These are phyloP conservation scores for Macrobrachium nipponense DNA, from an alignment of 1,140 invertebrate species.

Conservation along the genomic window DNA sequence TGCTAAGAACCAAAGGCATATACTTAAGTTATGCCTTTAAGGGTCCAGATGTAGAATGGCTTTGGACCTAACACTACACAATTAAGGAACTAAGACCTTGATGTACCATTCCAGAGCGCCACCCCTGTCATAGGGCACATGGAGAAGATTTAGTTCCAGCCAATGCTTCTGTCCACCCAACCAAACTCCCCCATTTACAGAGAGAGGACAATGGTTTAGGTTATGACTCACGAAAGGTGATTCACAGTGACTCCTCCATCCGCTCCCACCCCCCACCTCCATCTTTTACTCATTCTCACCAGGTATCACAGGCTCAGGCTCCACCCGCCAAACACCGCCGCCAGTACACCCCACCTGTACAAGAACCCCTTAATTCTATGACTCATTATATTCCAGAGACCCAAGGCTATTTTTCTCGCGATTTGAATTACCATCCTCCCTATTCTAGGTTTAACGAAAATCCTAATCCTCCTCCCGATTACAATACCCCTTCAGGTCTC, in stretches of 20 bases:
- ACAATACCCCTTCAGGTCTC: conserved; percentile 21
- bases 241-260: background rate
- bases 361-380: background rate
- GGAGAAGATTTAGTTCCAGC: conserved; percentile 41
- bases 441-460: background rate
- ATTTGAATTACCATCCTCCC: background rate
- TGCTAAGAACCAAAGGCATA: background rate
- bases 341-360: background rate
- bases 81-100: conserved; percentile 30
- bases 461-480: background rate
- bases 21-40: background rate
- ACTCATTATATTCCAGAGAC: no score
- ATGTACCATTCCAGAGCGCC: conserved; percentile 43
- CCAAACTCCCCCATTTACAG: conserved; percentile 29
- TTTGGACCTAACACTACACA: background rate
- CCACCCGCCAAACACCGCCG: conserved; percentile 14
- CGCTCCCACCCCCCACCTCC: background rate
- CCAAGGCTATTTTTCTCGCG: no score
- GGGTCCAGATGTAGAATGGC: conserved; percentile 22
- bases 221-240: conserved; percentile 8
- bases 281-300: conserved; percentile 1
- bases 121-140: conserved; percentile 22
- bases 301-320: background rate
- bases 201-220: background rate
- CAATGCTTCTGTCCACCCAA: conserved; percentile 43